Evolutionary conservation across 1,140 invertebrate genomes (phyloP).

Genomic region (Cardiocondyla obscurior): DNA sequence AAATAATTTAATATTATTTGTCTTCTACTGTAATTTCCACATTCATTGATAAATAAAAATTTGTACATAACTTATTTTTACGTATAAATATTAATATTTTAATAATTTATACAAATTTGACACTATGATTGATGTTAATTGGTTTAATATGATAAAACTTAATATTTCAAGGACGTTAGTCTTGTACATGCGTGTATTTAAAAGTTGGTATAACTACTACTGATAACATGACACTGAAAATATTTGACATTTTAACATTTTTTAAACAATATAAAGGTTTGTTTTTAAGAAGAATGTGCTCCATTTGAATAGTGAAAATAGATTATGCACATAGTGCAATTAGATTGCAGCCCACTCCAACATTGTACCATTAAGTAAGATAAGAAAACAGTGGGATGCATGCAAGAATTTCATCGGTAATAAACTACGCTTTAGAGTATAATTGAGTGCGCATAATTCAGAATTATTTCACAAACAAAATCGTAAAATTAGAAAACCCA

Average conservation of each 20-base stretch:
- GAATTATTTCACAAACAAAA: conserved; percentile 12
- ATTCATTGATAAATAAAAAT: conserved; percentile 46
- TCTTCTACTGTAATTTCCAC: not conserved
- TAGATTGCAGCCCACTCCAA: conserved; percentile 49
- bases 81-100: not conserved
- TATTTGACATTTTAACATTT: conserved; percentile 18
- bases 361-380: conserved; percentile 62
- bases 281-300: conserved; percentile 22
- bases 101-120: conserved; percentile 7
- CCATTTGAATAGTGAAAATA: conserved; percentile 63
- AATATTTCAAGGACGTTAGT: not conserved
- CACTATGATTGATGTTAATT: too few relatives aligned
- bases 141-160: not conserved
- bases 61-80: conserved; percentile 34
- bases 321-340: conserved; percentile 29
- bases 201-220: not conserved
- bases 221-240: not conserved
- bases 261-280: not conserved
- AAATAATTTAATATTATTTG: not conserved
- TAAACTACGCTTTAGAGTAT: conserved; percentile 29
- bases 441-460: conserved; percentile 47
- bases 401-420: conserved; percentile 37
- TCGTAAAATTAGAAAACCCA: conserved; percentile 20
- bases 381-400: conserved; percentile 63
- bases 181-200: not conserved